Evolutionary conservation across 2,113 vertebrate genomes (phyloP).

Genomic region (Balaenoptera acutorostrata): DNA sequence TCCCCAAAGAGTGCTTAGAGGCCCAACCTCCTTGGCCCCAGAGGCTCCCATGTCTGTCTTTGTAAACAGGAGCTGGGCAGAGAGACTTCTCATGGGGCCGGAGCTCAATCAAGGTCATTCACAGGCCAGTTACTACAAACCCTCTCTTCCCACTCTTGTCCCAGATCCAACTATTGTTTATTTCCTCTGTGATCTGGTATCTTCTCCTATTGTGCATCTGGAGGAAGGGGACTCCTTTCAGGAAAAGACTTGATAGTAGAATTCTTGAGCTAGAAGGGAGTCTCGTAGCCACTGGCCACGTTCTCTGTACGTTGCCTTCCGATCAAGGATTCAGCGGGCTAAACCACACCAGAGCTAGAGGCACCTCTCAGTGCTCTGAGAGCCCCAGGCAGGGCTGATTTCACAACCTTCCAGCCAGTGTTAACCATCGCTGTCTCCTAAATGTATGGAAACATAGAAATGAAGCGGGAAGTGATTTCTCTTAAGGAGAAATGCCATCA

Average conservation of each 20-base stretch:
- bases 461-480: neutral
- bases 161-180: neutral
- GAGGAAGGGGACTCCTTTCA: neutral
- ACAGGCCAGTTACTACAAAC: neutral
- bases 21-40: neutral
- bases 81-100: neutral
- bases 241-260: neutral
- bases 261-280: neutral
- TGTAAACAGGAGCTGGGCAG: neutral
- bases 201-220: neutral
- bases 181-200: neutral
- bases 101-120: constrained; percentile 17
- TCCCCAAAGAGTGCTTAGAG: neutral
- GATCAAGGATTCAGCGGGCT: neutral
- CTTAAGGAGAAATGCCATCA: neutral
- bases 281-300: neutral
- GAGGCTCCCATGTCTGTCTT: neutral
- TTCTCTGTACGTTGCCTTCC: neutral
- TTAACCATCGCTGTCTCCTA: neutral
- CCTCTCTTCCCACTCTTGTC: neutral
- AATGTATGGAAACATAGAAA: neutral
- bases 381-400: neutral
- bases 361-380: neutral
- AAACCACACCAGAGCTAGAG: neutral
- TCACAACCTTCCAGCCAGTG: no score